Conservation (phyloP, 2,113 vertebrate species). For the Hyperopisus bebe region DNA sequence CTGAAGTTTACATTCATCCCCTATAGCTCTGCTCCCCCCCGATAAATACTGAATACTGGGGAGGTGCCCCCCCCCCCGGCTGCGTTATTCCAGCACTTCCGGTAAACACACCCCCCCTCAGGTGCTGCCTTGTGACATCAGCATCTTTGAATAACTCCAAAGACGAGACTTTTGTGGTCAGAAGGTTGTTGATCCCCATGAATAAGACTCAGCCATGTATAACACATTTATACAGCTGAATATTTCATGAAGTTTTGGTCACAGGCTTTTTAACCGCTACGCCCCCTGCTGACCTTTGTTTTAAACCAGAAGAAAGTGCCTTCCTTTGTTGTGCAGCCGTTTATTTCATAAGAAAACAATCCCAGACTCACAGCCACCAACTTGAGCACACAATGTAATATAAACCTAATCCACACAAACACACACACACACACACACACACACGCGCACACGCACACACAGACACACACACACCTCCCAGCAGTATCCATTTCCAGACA, state of each 20-base stretch:
- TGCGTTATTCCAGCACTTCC: not conserved
- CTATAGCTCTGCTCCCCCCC: not conserved
- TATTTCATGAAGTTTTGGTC: not conserved
- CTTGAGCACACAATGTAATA: not conserved
- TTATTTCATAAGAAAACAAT: not conserved
- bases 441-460: constrained; percentile 3
- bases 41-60: constrained; percentile 2
- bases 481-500: not conserved
- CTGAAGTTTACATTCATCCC: constrained; percentile 5
- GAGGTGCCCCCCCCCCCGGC: not conserved
- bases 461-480: not conserved
- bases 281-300: not conserved
- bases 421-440: not conserved
- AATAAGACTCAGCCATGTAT: not conserved
- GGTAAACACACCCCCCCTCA: not conserved
- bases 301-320: not conserved
- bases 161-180: not conserved
- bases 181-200: not conserved
- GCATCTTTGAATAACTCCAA: not conserved
- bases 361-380: not conserved
- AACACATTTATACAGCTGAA: not conserved
- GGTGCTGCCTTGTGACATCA: not conserved
- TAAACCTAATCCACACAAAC: not conserved
- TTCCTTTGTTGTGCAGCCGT: not conserved
- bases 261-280: not conserved